Evolutionary conservation across 2,113 vertebrate species (phyloP).

Genomic region (Lycocorax pyrrhopterus): DNA sequence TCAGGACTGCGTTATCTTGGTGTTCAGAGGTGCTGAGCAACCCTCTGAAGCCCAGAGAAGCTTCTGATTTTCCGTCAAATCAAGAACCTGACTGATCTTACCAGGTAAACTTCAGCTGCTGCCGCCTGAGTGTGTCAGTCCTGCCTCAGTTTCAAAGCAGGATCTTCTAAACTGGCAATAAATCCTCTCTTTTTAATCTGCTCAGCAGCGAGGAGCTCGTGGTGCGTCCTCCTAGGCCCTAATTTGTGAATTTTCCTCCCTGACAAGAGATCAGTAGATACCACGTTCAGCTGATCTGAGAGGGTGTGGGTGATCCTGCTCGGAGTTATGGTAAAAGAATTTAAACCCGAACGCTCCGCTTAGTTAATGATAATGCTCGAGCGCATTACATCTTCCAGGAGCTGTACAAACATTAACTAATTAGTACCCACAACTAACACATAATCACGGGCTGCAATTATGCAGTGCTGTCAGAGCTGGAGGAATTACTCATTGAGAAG

Average conservation of each 20-base stretch:
- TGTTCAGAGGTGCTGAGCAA: neutral
- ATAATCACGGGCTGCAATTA: constrained; percentile 62
- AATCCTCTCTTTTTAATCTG: neutral
- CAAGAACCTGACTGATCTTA: neutral
- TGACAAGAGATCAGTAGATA: neutral
- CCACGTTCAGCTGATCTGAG: neutral
- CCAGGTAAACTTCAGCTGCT: neutral
- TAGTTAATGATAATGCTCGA: constrained; percentile 53
- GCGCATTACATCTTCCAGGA: constrained; percentile 28
- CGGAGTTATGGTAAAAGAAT: neutral
- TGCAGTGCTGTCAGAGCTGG: constrained; percentile 34
- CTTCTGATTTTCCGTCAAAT: neutral
- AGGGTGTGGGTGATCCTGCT: constrained; percentile 3
- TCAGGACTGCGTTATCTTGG: neutral
- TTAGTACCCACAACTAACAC: constrained; percentile 60
- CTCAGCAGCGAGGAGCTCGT: neutral
- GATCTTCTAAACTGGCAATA: neutral
- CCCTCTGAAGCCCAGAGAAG: rapidly evolving
- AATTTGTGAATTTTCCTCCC: neutral
- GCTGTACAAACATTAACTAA: constrained; percentile 69
- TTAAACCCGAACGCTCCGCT: neutral
- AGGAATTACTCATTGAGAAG: constrained; percentile 24
- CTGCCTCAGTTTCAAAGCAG: neutral
- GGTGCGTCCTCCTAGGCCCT: neutral
- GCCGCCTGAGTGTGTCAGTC: rapidly evolving